Evolutionary conservation across 2,113 vertebrate genomes (phyloP).

Genomic region (Ondatra zibethicus): DNA sequence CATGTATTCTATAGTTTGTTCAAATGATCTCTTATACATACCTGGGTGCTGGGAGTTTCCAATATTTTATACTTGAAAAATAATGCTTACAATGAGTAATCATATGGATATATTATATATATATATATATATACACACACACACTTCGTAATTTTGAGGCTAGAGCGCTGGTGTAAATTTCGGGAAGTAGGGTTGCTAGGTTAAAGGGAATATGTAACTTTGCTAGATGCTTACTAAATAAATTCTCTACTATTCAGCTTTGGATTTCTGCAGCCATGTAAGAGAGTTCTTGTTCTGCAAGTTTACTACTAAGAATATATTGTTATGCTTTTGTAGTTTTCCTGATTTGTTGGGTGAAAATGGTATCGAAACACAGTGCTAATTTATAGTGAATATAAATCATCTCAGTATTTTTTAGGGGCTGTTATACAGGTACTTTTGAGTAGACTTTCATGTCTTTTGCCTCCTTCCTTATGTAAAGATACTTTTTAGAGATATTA

Average conservation of each 20-base stretch:
- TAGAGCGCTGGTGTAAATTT: neutral
- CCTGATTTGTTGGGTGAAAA: neutral
- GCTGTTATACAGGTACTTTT: neutral
- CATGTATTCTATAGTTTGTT: neutral
- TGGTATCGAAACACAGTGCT: neutral
- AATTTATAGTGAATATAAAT: conserved; percentile 22
- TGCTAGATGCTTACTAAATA: conserved; percentile 7
- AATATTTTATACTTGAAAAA: neutral
- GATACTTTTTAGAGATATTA: neutral
- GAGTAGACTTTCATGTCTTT: conserved; percentile 2
- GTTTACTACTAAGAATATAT: neutral
- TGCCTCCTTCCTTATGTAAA: neutral
- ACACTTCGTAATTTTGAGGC: neutral
- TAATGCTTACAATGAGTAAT: neutral
- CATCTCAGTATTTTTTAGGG: neutral
- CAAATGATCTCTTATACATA: neutral
- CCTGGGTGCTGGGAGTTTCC: neutral
- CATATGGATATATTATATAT: neutral
- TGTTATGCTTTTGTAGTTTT: conserved; percentile 23
- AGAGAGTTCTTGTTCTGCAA: neutral
- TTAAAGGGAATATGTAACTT: neutral
- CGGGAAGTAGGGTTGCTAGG: neutral
- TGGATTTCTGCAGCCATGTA: neutral
- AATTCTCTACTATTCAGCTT: neutral
- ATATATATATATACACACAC: too few species aligned